Percentiles rank a stretch among this genome's conserved stretches.
These are phyloP conservation scores for Tipula unca DNA, from an alignment of 2,888 invertebrate genomes.

Conservation along the genomic window DNA sequence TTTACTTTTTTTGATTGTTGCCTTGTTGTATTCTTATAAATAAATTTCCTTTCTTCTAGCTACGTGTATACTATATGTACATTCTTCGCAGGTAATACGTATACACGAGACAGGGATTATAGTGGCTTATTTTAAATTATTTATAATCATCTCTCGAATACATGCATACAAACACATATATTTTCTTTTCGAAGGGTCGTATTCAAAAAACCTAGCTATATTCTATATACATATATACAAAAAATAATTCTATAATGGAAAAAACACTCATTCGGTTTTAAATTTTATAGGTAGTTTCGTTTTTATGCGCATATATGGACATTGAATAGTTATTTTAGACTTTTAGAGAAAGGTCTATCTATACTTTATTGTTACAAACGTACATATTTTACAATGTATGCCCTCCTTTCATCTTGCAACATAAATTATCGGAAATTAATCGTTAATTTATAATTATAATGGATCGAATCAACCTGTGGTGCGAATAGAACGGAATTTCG, in stretches of 20 bases:
- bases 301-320: neutral
- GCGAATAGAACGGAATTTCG: too few species aligned
- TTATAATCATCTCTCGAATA: conserved; percentile 2
- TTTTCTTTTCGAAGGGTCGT: neutral
- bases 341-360: neutral
- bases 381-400: neutral
- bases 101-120: neutral
- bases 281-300: neutral
- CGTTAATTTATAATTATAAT: too few species aligned
- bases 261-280: neutral
- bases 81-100: neutral
- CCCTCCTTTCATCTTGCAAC: too few species aligned
- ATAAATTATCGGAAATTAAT: too few species aligned
- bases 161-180: neutral
- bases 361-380: neutral
- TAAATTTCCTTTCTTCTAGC: neutral
- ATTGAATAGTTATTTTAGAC: neutral
- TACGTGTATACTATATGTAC: too few species aligned
- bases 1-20: neutral
- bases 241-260: neutral
- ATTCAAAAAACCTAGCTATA: too few species aligned
- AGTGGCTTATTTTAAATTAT: neutral
- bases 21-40: neutral
- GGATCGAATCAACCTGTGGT: too few species aligned
- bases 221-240: too few species aligned